These are phyloP conservation scores for Pomacea canaliculata DNA, from an alignment of 2,888 invertebrate species.

Conservation along the genomic window DNA sequence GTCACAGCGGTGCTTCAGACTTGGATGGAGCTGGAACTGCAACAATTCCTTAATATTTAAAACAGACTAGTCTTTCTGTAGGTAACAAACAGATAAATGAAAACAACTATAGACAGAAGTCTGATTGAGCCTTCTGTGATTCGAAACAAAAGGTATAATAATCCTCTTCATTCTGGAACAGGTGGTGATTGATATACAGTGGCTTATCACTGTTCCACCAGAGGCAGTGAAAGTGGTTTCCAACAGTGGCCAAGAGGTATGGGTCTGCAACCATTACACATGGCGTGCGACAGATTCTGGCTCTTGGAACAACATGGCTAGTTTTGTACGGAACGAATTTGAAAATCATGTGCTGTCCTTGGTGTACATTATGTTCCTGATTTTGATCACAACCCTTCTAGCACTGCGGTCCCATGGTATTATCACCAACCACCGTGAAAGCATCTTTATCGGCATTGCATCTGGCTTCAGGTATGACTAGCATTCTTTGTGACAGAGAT, in stretches of 20 bases:
- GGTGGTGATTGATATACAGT: conserved; percentile 68
- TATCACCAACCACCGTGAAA: conserved; percentile 92
- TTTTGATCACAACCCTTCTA: conserved; percentile 86
- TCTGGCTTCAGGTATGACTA: conserved; percentile 76
- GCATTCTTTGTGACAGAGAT: background rate
- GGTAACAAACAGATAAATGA: too few species aligned
- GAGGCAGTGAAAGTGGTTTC: conserved; percentile 55
- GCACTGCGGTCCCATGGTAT: conserved; percentile 84
- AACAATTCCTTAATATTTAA: too few species aligned
- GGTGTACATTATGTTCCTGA: conserved; percentile 85
- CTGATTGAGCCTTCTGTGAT: too few species aligned
- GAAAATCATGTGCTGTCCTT: conserved; percentile 79
- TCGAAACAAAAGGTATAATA: too few species aligned
- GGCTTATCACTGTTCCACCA: conserved; percentile 68
- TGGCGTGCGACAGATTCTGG: conserved; percentile 43
- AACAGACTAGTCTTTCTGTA: too few species aligned
- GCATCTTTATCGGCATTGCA: conserved; percentile 90
- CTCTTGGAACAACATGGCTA: conserved; percentile 44
- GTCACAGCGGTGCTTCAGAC: too few species aligned
- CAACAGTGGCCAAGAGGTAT: conserved; percentile 50
- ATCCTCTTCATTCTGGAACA: background rate
- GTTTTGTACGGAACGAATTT: conserved; percentile 60
- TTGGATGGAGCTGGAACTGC: too few species aligned
- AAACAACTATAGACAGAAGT: too few species aligned
- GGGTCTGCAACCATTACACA: conserved; percentile 67